Evolutionary conservation across 2,797 vertebrate genomes (phyloP).

Genomic region (Eulemur rubriventer): DNA sequence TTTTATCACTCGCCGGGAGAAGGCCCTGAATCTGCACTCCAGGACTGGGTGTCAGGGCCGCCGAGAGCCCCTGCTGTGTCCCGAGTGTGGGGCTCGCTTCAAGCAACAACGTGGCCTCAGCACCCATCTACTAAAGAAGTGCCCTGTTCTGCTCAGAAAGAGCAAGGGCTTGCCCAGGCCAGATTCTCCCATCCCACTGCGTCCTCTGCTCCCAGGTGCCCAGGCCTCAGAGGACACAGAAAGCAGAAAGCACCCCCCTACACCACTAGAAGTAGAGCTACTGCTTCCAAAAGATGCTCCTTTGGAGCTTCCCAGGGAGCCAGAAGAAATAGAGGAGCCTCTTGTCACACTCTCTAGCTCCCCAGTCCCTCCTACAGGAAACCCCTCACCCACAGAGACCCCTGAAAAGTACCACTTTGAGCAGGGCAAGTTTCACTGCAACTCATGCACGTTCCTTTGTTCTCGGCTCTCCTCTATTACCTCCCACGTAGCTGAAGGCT

Average conservation of each 20-base stretch:
- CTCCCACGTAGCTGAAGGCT: slow-evolving; percentile 87
- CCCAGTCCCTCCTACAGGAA: background rate
- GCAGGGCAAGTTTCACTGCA: slow-evolving; percentile 90
- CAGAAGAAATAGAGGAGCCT: background rate
- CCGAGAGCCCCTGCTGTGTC: slow-evolving; percentile 85
- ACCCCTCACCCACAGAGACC: background rate
- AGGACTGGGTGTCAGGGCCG: slow-evolving; percentile 87
- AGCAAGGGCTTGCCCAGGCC: slow-evolving; percentile 74
- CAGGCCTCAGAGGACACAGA: slow-evolving; percentile 25
- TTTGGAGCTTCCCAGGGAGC: background rate
- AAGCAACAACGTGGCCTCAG: slow-evolving; percentile 94
- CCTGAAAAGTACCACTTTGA: slow-evolving; percentile 83
- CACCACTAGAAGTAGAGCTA: background rate
- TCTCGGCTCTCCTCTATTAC: slow-evolving; percentile 88
- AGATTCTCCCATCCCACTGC: background rate
- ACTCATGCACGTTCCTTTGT: slow-evolving; percentile 90
- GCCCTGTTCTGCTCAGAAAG: slow-evolving; percentile 84
- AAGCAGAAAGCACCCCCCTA: background rate
- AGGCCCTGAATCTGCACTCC: slow-evolving; percentile 88
- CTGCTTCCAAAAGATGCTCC: background rate
- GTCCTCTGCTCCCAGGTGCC: accelerated
- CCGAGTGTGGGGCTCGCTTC: slow-evolving; percentile 91
- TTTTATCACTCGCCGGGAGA: slow-evolving; percentile 90
- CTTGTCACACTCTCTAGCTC: background rate
- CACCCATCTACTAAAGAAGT: slow-evolving; percentile 92